phyloP scores from a whole-genome alignment of 2,888 invertebrate species.

The Dyspetes luteomarginatus region DNA sequence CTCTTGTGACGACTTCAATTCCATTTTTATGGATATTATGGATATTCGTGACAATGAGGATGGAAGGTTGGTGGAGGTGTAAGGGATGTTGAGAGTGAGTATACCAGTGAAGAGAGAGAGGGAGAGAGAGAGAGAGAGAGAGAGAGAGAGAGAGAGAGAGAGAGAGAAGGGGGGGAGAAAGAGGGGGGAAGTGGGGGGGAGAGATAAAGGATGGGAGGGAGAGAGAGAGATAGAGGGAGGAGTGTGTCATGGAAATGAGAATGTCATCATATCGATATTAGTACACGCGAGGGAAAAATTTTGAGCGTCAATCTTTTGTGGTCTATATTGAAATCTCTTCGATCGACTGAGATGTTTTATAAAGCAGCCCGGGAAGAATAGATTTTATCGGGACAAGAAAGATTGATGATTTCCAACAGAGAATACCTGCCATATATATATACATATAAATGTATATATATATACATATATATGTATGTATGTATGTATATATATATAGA shows the following conservation, averaged over 20 bases:
- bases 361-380: conserved; percentile 17
- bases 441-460: neutral
- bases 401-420: conserved; percentile 7
- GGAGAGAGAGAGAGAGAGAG: no score
- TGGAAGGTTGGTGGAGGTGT: conserved; percentile 31
- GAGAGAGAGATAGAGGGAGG: neutral
- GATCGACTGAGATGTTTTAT: conserved; percentile 20
- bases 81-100: no score
- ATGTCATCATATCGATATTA: conserved; percentile 41
- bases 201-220: no score
- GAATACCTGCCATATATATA: neutral
- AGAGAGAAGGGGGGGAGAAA: no score
- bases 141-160: no score
- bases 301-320: conserved; percentile 41
- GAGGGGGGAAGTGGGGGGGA: no score
- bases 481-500: no score
- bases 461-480: no score
- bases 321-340: conserved; percentile 35
- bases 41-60: conserved; percentile 50
- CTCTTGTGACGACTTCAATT: conserved; percentile 28
- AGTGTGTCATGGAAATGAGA: conserved; percentile 45
- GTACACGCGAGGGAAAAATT: conserved; percentile 11
- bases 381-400: conserved; percentile 14
- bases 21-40: conserved; percentile 19
- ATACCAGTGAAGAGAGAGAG: no score